A percentile compares a stretch with the other conserved stretches of the same genome.
phyloP scores from a whole-genome alignment of 2,113 vertebrate genomes.

The Camarhynchus parvulus region DNA sequence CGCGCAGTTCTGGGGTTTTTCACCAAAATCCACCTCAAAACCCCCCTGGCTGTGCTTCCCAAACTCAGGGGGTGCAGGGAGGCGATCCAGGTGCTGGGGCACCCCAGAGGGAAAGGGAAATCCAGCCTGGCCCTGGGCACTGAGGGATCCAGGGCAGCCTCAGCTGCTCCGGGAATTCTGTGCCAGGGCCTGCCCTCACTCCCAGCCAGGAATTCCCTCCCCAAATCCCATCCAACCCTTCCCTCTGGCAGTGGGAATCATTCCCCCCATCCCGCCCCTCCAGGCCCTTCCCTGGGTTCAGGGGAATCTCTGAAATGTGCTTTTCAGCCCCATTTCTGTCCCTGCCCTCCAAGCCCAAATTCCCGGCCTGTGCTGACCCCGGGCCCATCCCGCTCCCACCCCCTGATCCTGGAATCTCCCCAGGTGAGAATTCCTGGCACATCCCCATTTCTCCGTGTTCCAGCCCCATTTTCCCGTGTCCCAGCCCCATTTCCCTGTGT shows the following conservation, averaged over 20 bases:
- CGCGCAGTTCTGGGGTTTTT: fast-evolving
- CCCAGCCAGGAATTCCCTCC: not conserved
- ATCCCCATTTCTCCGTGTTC: not conserved
- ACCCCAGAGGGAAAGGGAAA: not conserved
- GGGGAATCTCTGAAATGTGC: not conserved
- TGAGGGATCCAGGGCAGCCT: not conserved
- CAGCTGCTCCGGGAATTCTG: not conserved
- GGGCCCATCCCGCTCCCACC: too few relatives aligned
- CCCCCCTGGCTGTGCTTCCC: fast-evolving
- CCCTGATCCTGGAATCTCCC: fast-evolving
- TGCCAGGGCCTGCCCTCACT: not conserved
- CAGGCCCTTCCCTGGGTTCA: not conserved
- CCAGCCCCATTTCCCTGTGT: too few relatives aligned
- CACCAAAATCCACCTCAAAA: fast-evolving
- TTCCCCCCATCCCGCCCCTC: not conserved
- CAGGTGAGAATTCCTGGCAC: not conserved
- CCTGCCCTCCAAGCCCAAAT: not conserved
- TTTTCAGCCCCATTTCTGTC: not conserved
- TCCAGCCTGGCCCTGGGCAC: not conserved
- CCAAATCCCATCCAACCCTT: fast-evolving
- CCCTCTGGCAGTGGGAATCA: not conserved
- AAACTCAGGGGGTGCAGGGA: not conserved
- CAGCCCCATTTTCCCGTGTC: too few relatives aligned
- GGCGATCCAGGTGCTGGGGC: fast-evolving
- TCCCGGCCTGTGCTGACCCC: fast-evolving